Percentiles rank a stretch among this genome's conserved stretches.
Conservation (phyloP, 1,140 invertebrate species). For the Zaprionus vittiger region DNA sequence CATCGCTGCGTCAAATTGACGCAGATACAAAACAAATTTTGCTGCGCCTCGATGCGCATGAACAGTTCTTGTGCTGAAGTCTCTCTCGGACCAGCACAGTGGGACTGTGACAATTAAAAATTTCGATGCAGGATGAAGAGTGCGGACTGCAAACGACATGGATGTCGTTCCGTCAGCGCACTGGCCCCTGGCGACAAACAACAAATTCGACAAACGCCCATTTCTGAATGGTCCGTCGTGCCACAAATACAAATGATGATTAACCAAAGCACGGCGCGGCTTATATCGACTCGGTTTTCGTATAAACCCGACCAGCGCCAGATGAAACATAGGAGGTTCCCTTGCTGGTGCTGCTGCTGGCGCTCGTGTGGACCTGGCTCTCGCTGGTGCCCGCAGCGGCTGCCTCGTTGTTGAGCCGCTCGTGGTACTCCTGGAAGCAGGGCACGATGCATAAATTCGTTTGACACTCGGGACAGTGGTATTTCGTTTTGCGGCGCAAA, state of each 20-base stretch:
- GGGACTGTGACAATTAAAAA: constrained; percentile 75
- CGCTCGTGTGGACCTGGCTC: constrained; percentile 52
- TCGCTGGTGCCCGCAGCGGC: constrained; percentile 52
- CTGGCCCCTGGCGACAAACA: constrained; percentile 61
- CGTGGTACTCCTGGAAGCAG: constrained; percentile 93
- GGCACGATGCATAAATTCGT: constrained; percentile 94
- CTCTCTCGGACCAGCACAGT: constrained; percentile 31
- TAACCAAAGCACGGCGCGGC: constrained; percentile 30
- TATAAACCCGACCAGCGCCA: constrained; percentile 64
- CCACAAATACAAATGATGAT: constrained; percentile 72
- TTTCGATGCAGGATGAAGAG: constrained; percentile 60
- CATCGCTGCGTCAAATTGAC: constrained; percentile 47
- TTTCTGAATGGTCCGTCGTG: constrained; percentile 42
- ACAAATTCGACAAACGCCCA: constrained; percentile 70
- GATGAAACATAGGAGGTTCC: constrained; percentile 47
- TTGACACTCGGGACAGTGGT: constrained; percentile 94
- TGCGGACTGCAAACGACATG: constrained; percentile 16
- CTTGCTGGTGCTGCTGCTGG: constrained; percentile 42
- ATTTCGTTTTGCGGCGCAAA: constrained; percentile 93
- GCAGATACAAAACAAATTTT: constrained; percentile 72
- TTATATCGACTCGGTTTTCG: constrained; percentile 83
- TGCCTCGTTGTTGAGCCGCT: constrained; percentile 84
- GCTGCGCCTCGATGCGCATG: constrained; percentile 42
- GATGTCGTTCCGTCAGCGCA: constrained; percentile 42
- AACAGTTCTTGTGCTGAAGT: constrained; percentile 44